Evolutionary conservation across 2,888 invertebrate genomes (phyloP), one percentile per base, ranked within the genome.

Genomic region (Drosophila rubida): DNA sequence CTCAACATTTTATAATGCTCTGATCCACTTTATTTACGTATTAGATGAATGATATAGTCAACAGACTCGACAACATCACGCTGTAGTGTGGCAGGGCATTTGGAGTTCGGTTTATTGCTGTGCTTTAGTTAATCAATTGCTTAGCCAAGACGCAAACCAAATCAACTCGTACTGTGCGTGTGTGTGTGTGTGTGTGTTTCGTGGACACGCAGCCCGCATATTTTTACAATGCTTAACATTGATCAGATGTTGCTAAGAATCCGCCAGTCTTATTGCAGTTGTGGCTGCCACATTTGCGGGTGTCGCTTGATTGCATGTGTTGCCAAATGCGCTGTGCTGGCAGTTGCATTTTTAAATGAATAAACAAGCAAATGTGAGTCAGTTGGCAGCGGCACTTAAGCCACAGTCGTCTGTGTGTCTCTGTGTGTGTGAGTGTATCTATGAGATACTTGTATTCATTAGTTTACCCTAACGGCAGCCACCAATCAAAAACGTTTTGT

Each of bases 371-470:
- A 66, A 63, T 69, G 76, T 53, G 41, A 64, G 50, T 62, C 61
- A 66, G 73, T 60, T 49, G 32, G 57, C 39, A 35, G 50, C 46
- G 68, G 54, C 73, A 60, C 73, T 70, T 76, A 71, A 77, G 54
- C 19, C 8, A 11, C 23, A 35, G 14, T n/a, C 5, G 16, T 16
- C 8, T 25, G 35, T 39, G 11, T 44, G 9, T 32, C 8, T 25
- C 8, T 60, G 14, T 32, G 60, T 44, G 46, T 44, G 41, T 50
- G n/a, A 54, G 39, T 54, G 41, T 79, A 61, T 74, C 79, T 78
- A 78, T 74, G 75, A 74, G 74, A 62, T 78, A 74, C 74, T 74
- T 75, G 79, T 75, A 74, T 75, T 74, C 79, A 74, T 78, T 58
- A 74, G 78, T 16, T 73, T 73, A 57, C 75, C 73, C 75, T 50